Percentiles rank a stretch among this genome's conserved stretches.
Conservation (phyloP, 2,888 invertebrate genomes). For the Drosophila falleni region DNA sequence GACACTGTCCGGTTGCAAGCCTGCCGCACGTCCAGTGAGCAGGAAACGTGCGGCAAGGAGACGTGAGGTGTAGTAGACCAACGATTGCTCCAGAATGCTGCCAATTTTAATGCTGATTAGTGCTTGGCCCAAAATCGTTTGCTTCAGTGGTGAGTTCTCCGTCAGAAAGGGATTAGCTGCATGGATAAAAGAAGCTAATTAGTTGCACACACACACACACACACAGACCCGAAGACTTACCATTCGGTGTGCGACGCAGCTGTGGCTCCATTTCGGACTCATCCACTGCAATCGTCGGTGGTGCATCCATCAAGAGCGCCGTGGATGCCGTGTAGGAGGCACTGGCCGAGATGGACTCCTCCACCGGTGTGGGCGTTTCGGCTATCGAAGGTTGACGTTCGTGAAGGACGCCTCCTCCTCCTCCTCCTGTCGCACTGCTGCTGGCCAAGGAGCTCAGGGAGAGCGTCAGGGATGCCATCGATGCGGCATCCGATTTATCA, state of each 20-base stretch:
- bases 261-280: slow-evolving; percentile 52
- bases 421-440: slow-evolving; percentile 65
- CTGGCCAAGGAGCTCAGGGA: slow-evolving; percentile 84
- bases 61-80: slow-evolving; percentile 84
- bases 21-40: slow-evolving; percentile 85
- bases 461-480: slow-evolving; percentile 77
- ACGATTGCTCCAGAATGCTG: slow-evolving; percentile 83
- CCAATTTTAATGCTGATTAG: slow-evolving; percentile 82
- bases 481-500: slow-evolving; percentile 72
- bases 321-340: slow-evolving; percentile 81
- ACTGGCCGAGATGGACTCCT: slow-evolving; percentile 74
- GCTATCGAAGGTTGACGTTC: slow-evolving; percentile 63
- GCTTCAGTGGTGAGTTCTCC: slow-evolving; percentile 69
- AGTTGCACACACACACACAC: slow-evolving; percentile 37
- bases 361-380: slow-evolving; percentile 68
- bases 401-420: slow-evolving; percentile 52
- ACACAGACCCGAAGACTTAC: slow-evolving; percentile 34
- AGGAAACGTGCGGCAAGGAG: slow-evolving; percentile 84
- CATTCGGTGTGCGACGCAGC: slow-evolving; percentile 66
- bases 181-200: slow-evolving; percentile 53
- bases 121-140: slow-evolving; percentile 59
- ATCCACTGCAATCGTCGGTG: slow-evolving; percentile 24
- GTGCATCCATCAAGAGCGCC: slow-evolving; percentile 77
- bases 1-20: slow-evolving; percentile 90
- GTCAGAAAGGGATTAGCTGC: slow-evolving; percentile 80